Base-by-base conservation (phyloP, 2,888 invertebrate genomes). In the Agrochola macilenta region DNA sequence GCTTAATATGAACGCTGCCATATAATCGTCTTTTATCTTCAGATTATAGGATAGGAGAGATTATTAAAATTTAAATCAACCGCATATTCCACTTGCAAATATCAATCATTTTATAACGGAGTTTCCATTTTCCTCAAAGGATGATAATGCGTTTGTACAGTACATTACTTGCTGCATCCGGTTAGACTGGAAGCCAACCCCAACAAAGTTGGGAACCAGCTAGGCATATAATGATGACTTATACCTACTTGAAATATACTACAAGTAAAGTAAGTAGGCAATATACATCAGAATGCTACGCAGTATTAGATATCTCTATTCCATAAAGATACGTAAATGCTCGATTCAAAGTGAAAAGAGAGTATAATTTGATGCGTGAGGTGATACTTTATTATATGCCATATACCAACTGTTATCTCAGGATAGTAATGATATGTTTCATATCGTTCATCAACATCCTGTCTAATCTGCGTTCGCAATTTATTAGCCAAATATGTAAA, bases 321-420 rank as follows among this genome's bases (percentile, higher is more conserved):
- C 23, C 23, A 49, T 23, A 14, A 9, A 14, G 9, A 23, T 14
- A 30, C 2, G 30, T 30, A 30, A 64, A 26, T 30, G 30, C 49
- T 76, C 54, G 54, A 57, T 65, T 65, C 35, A 65, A 49, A 76
- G 17, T 49, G 35, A 76, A 76, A 66, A 66, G 46, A 46, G 23
- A 23, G 17, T 63, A 2, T 26, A 35, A 35, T 78, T 20, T 14
- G 8, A 57, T 23, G 57, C 26, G 46, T 46, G 20, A 63, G n/a
- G 5, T 54, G 12, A 46, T 17, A 57, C 23, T 76, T 52, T 46
- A 61, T 76, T 54, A 17, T 23, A 43, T n/a, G 30, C 30, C 35
- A 49, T 30, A 68, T 49, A 49, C 46, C n/a, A 72, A n/a, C n/a
- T 11, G 11, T 17, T 39, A 57, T 7, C 5, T 52, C 23, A 70